These are phyloP conservation scores for Taphrorychus bicolor DNA, from an alignment of 2,888 invertebrate species.

Conservation along the genomic window DNA sequence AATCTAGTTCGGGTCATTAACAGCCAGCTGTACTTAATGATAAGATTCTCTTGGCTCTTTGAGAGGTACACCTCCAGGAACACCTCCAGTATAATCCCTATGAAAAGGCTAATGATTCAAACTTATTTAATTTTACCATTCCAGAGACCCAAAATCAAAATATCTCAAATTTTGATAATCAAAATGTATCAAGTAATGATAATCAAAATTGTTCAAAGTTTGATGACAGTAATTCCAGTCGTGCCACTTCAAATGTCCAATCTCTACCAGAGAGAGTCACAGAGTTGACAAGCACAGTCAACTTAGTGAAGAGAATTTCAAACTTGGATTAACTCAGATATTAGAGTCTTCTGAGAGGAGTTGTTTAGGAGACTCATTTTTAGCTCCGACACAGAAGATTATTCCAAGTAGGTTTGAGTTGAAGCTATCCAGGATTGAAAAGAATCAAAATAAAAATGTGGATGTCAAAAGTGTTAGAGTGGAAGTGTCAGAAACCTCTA, in stretches of 20 bases:
- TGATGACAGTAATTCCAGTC: slow-evolving; percentile 48
- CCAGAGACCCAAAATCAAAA: slow-evolving; percentile 25
- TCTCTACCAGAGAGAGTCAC: slow-evolving; percentile 2
- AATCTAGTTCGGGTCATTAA: too few relatives aligned
- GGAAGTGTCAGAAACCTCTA: too few relatives aligned
- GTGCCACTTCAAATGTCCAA: slow-evolving; percentile 46
- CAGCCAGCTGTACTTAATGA: too few relatives aligned
- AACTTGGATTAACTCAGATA: slow-evolving; percentile 47
- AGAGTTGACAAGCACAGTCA: neutral
- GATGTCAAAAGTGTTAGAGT: too few relatives aligned
- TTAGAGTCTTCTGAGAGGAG: slow-evolving; percentile 26
- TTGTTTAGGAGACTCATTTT: slow-evolving; percentile 1
- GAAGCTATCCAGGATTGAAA: too few relatives aligned
- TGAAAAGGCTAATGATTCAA: neutral
- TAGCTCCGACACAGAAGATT: neutral
- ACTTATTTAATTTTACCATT: neutral
- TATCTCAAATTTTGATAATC: neutral
- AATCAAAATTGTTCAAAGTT: too few relatives aligned
- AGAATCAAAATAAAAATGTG: neutral
- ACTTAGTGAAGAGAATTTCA: slow-evolving; percentile 47
- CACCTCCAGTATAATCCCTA: neutral
- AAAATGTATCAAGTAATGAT: too few relatives aligned
- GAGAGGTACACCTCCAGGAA: too few relatives aligned
- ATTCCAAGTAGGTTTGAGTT: neutral
- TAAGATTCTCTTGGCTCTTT: too few relatives aligned